phyloP scores from a whole-genome alignment of 2,888 invertebrate species.

The Chaitophorus viminalis region DNA sequence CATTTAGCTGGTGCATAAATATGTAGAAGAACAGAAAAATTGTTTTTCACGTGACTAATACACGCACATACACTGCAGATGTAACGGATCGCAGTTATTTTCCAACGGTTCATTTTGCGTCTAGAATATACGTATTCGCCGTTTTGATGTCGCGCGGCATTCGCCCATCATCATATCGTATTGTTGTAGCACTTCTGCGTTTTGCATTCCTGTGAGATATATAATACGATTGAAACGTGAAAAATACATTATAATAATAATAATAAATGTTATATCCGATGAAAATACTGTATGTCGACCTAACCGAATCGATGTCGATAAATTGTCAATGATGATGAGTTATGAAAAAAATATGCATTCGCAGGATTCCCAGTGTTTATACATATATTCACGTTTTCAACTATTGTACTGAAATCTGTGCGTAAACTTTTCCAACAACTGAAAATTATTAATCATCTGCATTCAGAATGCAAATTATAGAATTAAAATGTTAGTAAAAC shows the following conservation, averaged over 20 bases:
- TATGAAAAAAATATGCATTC: neutral
- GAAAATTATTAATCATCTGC: neutral
- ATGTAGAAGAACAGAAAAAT: neutral
- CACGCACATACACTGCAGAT: no score
- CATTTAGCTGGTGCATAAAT: no score
- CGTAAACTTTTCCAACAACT: neutral
- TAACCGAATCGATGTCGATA: neutral
- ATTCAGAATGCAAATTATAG: no score
- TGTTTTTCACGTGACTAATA: neutral
- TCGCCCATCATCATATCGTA: neutral
- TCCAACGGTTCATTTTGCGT: neutral
- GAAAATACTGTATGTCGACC: neutral
- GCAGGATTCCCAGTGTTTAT: neutral
- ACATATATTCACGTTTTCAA: neutral
- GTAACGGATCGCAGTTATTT: conserved; percentile 10
- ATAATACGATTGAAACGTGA: neutral
- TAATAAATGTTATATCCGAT: neutral
- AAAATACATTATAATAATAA: neutral
- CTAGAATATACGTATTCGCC: neutral
- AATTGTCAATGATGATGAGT: neutral
- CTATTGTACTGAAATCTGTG: neutral
- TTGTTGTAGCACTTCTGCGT: neutral
- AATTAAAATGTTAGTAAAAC: no score
- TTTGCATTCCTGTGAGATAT: neutral
- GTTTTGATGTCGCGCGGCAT: neutral